Percentiles rank a stretch among this genome's conserved stretches.
Evolutionary conservation across 2,888 invertebrate species (phyloP).

Genomic region (Sycophila texana): DNA sequence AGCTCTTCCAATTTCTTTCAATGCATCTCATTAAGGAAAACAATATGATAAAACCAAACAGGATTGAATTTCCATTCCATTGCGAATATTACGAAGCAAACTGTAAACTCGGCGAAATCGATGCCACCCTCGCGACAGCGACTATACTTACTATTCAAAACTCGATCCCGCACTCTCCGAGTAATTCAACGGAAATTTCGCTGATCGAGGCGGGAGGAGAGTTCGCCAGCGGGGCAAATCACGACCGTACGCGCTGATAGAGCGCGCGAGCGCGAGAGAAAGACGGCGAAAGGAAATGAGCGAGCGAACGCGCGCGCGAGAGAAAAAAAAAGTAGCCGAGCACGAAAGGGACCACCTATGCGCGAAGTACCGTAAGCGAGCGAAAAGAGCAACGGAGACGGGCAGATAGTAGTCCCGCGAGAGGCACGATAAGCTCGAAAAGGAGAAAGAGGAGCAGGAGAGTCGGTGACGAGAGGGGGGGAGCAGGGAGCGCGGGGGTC

Average conservation of each 20-base stretch:
- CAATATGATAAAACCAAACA: neutral
- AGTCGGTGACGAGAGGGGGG: neutral
- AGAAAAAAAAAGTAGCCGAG: neutral
- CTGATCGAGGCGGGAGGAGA: neutral
- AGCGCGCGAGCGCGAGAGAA: neutral
- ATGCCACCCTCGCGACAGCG: constrained; percentile 3
- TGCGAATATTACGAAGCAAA: neutral
- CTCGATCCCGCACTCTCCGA: neutral
- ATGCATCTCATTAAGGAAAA: constrained; percentile 77
- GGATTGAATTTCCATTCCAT: neutral
- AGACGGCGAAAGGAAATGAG: constrained; percentile 34
- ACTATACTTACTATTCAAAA: too few relatives aligned
- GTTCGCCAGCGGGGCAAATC: constrained; percentile 39
- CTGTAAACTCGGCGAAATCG: constrained; percentile 11
- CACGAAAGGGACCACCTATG: neutral
- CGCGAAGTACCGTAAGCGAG: neutral
- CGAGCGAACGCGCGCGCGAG: constrained; percentile 7
- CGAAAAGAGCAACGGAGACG: constrained; percentile 3
- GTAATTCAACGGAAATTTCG: neutral
- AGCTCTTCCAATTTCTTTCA: constrained; percentile 97
- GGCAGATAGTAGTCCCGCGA: constrained; percentile 8
- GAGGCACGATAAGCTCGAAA: constrained; percentile 24
- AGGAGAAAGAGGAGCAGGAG: constrained; percentile 11
- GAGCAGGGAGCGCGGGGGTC: constrained; percentile 6
- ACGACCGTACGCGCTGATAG: neutral